These are phyloP conservation scores for Tiaroga cobitis DNA, from an alignment of 2,797 vertebrate genomes.

Conservation along the genomic window DNA sequence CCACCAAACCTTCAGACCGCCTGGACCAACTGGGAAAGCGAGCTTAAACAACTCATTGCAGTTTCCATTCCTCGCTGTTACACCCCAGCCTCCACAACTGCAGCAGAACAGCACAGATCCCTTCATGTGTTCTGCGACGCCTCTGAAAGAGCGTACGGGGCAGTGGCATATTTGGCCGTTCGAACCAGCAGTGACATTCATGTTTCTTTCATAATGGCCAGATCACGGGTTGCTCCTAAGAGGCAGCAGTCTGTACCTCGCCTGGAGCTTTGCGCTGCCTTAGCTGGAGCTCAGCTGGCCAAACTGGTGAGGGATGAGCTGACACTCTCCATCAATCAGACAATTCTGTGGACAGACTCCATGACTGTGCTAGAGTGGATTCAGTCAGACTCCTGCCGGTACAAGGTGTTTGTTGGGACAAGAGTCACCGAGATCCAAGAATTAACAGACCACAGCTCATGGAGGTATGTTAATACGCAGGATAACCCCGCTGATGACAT, in stretches of 20 bases:
- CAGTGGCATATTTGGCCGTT: not conserved
- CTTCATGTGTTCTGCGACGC: not conserved
- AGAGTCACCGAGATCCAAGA: not conserved
- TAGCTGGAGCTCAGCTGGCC: not conserved
- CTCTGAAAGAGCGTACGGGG: not conserved
- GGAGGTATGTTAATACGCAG: not conserved
- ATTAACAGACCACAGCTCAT: not conserved
- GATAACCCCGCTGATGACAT: not conserved
- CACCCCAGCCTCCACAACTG: not conserved
- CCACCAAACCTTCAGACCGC: not conserved
- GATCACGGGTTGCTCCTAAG: not conserved
- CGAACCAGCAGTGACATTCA: not conserved
- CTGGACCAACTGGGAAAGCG: not conserved
- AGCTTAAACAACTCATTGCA: not conserved
- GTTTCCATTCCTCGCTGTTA: not conserved
- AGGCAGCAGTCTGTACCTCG: not conserved
- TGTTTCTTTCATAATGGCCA: too few species aligned
- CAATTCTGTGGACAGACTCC: not conserved
- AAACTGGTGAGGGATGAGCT: not conserved
- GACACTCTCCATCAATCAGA: not conserved
- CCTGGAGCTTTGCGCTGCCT: not conserved
- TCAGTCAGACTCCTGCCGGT: not conserved
- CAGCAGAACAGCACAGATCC: too few species aligned
- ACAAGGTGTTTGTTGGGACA: not conserved
- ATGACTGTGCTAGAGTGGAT: not conserved